phyloP scores from a whole-genome alignment of 64 coral and sea anemone genomes.

The Actinia equina region DNA sequence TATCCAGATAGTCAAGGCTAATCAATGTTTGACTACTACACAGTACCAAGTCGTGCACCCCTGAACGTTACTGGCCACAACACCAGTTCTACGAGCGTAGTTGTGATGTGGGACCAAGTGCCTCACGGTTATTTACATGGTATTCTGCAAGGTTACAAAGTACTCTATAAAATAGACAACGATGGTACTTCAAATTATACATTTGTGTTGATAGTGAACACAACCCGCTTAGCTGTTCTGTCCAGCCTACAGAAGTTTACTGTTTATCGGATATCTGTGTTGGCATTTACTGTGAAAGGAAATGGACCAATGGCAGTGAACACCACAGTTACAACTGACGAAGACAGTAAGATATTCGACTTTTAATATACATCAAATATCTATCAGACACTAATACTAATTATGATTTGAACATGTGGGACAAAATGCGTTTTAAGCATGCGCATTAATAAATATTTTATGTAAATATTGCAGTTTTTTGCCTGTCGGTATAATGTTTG shows the following conservation, averaged over 20 bases:
- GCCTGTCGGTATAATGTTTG: too few species aligned
- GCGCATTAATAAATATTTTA: too few species aligned
- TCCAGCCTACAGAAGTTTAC: constrained; percentile 56
- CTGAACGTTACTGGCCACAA: constrained; percentile 38
- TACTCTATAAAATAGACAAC: constrained; percentile 39
- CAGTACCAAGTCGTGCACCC: constrained; percentile 81
- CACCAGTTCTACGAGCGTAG: constrained; percentile 75
- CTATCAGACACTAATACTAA: too few species aligned
- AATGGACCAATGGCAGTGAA: constrained; percentile 37
- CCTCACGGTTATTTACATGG: constrained; percentile 60
- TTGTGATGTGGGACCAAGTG: constrained; percentile 63
- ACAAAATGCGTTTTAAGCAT: too few species aligned
- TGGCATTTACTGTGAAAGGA: constrained; percentile 76
- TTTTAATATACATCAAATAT: too few species aligned
- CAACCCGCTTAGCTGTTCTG: constrained; percentile 32
- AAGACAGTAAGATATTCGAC: constrained; percentile 55
- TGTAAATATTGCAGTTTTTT: too few species aligned
- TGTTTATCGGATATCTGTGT: constrained; percentile 49
- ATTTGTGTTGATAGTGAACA: constrained; percentile 18
- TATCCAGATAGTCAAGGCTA: neutral
- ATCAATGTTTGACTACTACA: neutral
- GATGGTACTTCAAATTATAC: constrained; percentile 5
- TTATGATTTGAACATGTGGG: too few species aligned
- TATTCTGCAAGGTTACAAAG: constrained; percentile 61
- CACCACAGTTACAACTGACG: constrained; percentile 57